Evolutionary conservation across 2,113 vertebrate species (phyloP).

Genomic region (Psephotus haematonotus): DNA sequence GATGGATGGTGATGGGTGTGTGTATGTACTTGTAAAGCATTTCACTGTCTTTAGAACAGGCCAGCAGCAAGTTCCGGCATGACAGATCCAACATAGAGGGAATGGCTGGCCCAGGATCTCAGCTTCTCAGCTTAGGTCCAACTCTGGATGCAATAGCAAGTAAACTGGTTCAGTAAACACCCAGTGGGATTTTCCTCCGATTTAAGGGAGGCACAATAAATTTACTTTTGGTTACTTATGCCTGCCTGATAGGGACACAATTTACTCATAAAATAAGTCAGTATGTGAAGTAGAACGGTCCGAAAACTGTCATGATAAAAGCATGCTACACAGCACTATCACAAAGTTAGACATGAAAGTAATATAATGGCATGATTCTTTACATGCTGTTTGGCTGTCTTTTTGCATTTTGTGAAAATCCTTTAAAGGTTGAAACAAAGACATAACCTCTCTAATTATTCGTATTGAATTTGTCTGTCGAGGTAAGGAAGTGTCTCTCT

Average conservation of each 20-base stretch:
- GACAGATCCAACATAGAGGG: neutral
- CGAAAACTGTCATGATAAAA: neutral
- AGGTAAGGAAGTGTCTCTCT: neutral
- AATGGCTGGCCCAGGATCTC: neutral
- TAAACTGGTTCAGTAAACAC: neutral
- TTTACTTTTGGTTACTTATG: neutral
- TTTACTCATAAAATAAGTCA: neutral
- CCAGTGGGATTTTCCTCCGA: neutral
- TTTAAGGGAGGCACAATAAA: neutral
- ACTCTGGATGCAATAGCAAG: neutral
- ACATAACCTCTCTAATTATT: neutral
- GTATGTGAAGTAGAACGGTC: neutral
- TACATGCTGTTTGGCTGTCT: neutral
- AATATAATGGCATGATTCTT: neutral
- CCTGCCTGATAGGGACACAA: neutral
- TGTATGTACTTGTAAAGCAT: neutral
- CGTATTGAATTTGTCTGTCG: neutral
- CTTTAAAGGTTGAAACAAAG: slow-evolving; percentile 6
- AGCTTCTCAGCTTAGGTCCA: neutral
- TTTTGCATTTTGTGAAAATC: neutral
- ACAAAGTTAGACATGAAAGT: neutral
- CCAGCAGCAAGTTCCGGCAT: neutral
- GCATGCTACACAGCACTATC: neutral
- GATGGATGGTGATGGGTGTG: neutral
- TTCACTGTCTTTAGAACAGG: neutral